Evolutionary conservation across 1,140 invertebrate species (phyloP).

Genomic region (Leptopilina boulardi): DNA sequence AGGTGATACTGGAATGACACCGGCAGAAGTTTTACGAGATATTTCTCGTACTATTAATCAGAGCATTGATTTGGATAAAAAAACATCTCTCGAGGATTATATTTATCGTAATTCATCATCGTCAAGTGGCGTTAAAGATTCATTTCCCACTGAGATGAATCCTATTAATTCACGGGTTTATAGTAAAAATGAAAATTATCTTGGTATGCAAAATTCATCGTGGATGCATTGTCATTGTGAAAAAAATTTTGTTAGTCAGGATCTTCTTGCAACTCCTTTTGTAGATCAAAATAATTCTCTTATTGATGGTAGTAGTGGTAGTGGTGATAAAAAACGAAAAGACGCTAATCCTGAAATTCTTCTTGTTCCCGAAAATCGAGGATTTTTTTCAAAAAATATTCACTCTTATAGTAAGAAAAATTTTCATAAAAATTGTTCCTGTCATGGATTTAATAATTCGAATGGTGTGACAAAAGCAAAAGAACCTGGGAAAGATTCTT

Average conservation of each 20-base stretch:
- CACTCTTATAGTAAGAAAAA: conserved; percentile 24
- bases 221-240: conserved; percentile 21
- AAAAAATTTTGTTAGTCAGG: background rate
- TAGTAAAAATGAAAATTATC: conserved; percentile 45
- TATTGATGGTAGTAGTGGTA: too few relatives aligned
- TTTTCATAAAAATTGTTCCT: conserved; percentile 23
- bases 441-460: background rate
- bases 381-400: conserved; percentile 23
- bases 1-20: conserved; percentile 62
- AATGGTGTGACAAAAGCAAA: background rate
- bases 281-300: background rate
- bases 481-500: conserved; percentile 19
- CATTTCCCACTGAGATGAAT: conserved; percentile 53
- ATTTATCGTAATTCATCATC: conserved; percentile 64
- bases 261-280: background rate
- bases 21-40: conserved; percentile 71
- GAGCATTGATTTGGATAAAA: conserved; percentile 52
- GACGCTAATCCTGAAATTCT: conserved; percentile 7
- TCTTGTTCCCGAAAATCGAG: conserved; percentile 15
- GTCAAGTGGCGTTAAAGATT: conserved; percentile 70
- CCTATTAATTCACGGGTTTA: conserved; percentile 62
- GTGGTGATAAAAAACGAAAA: background rate
- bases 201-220: conserved; percentile 45
- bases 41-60: conserved; percentile 71
- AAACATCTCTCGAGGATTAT: conserved; percentile 67